Evolutionary conservation across 2,888 invertebrate species (phyloP).

Genomic region (Scaptomyza tumidula): DNA sequence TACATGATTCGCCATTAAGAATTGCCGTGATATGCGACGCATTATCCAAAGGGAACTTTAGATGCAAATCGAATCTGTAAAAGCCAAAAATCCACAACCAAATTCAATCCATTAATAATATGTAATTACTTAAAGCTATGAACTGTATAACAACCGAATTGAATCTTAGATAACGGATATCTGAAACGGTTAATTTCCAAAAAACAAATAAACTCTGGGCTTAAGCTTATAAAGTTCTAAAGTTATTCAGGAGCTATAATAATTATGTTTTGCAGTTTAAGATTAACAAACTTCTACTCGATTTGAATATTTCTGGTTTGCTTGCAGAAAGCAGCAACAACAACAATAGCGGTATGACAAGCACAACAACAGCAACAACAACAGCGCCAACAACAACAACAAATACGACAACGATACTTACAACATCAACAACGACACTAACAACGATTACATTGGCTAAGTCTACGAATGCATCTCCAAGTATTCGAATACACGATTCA

Average conservation of each 20-base stretch:
- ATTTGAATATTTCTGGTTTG: too few species aligned
- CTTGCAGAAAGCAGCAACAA: constrained; percentile 57
- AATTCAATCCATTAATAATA: too few species aligned
- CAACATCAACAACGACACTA: constrained; percentile 51
- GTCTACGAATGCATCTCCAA: constrained; percentile 50
- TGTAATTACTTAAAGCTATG: too few species aligned
- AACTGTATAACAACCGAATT: too few species aligned
- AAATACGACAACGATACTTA: constrained; percentile 23
- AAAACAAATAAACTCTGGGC: too few species aligned
- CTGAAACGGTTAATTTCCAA: too few species aligned
- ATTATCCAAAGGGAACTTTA: neutral
- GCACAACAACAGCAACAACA: constrained; percentile 31
- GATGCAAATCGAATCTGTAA: neutral
- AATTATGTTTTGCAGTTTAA: too few species aligned
- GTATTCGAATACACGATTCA: constrained; percentile 64
- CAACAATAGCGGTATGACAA: constrained; percentile 41
- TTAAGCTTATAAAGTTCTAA: too few species aligned
- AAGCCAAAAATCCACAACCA: too few species aligned
- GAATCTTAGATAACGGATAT: too few species aligned
- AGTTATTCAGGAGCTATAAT: too few species aligned
- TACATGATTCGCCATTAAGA: neutral
- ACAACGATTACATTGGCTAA: constrained; percentile 54
- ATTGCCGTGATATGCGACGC: neutral
- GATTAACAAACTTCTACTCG: too few species aligned
- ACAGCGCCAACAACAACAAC: constrained; percentile 24